A percentile compares a stretch with the other conserved stretches of the same genome.
These are phyloP conservation scores for Chascanopsetta lugubris DNA, from an alignment of 2,113 vertebrate genomes.

Conservation along the genomic window DNA sequence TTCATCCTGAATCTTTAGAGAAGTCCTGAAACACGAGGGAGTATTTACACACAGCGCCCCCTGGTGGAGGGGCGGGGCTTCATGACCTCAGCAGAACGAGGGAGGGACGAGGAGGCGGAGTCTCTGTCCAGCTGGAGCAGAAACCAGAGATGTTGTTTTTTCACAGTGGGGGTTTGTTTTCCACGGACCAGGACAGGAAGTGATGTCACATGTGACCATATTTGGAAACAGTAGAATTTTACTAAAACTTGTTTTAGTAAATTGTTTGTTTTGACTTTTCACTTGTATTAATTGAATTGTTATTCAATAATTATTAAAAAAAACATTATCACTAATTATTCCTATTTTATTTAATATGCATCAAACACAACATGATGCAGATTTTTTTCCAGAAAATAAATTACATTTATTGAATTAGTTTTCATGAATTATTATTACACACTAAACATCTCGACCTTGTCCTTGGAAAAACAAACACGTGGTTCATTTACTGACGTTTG, in stretches of 20 bases:
- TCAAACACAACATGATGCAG: too few relatives aligned
- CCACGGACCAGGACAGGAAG: slow-evolving; percentile 28
- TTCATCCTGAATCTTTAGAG: slow-evolving; percentile 50
- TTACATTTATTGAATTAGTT: not conserved
- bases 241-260: not conserved
- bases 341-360: too few relatives aligned
- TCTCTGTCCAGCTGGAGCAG: slow-evolving; percentile 32
- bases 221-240: not conserved
- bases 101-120: slow-evolving; percentile 2
- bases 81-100: not conserved
- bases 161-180: too few relatives aligned
- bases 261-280: too few relatives aligned
- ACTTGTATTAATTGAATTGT: too few relatives aligned
- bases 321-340: too few relatives aligned
- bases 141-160: too few relatives aligned
- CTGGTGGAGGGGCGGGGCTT: not conserved
- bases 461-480: not conserved
- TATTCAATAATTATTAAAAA: too few relatives aligned
- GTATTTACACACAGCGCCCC: slow-evolving; percentile 27
- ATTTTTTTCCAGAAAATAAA: too few relatives aligned
- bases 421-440: too few relatives aligned
- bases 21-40: slow-evolving; percentile 29
- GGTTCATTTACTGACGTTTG: rapidly evolving
- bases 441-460: not conserved
- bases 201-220: not conserved